Conservation (phyloP, 2,113 vertebrate genomes). For the Phrynocephalus versicolor region DNA sequence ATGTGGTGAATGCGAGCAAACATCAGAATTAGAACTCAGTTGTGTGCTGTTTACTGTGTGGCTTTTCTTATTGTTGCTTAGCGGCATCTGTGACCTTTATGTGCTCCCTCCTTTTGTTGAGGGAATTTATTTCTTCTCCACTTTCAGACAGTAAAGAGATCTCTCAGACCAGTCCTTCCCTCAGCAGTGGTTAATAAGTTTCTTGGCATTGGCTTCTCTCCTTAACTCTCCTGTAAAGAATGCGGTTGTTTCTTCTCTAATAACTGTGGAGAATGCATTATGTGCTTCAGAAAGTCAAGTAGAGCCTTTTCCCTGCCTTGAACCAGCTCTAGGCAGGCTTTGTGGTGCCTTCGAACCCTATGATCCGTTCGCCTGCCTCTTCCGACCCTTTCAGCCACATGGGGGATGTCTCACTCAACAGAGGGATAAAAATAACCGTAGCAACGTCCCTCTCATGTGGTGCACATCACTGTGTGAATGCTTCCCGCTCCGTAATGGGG, state of each 20-base stretch:
- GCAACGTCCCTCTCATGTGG: too few species aligned
- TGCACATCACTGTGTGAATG: too few species aligned
- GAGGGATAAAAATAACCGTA: too few species aligned
- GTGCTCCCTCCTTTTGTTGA: constrained; percentile 1
- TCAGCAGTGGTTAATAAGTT: neutral
- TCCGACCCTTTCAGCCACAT: too few species aligned
- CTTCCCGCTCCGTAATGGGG: too few species aligned
- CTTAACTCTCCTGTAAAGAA: neutral
- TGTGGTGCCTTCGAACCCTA: too few species aligned
- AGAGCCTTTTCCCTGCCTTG: neutral
- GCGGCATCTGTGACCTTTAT: neutral
- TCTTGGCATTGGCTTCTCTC: neutral
- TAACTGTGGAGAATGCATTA: neutral
- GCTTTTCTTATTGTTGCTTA: constrained; percentile 9
- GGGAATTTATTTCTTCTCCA: constrained; percentile 5
- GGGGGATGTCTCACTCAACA: too few species aligned
- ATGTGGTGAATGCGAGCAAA: neutral
- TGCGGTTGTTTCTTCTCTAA: neutral
- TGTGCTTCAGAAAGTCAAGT: constrained; percentile 11
- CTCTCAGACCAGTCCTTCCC: neutral
- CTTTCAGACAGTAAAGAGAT: constrained; percentile 6
- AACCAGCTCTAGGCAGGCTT: too few species aligned
- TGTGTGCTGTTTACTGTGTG: neutral
- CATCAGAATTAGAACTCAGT: neutral
- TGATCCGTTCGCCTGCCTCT: too few species aligned